Evolutionary conservation across 2,113 vertebrate genomes (phyloP).

Genomic region (Leiothrix lutea): DNA sequence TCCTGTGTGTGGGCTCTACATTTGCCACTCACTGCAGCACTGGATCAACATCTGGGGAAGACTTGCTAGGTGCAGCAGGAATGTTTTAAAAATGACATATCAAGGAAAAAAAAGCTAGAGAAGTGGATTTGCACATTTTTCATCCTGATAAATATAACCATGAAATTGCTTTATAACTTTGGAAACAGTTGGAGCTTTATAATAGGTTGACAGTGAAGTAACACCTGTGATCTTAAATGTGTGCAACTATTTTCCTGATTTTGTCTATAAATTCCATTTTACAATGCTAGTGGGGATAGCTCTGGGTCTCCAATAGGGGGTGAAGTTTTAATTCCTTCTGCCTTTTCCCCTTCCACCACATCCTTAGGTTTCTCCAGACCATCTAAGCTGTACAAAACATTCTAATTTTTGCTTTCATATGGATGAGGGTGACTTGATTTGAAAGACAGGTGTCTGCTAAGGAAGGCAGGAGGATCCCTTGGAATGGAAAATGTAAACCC

Average conservation of each 20-base stretch:
- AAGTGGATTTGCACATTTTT: constrained; percentile 25
- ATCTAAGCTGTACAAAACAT: neutral
- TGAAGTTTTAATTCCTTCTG: neutral
- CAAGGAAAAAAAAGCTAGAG: neutral
- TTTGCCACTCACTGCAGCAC: neutral
- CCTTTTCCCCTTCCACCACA: neutral
- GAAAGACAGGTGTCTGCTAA: neutral
- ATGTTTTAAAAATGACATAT: neutral
- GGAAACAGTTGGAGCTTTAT: constrained; percentile 56
- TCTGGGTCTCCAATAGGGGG: neutral
- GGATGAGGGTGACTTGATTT: neutral
- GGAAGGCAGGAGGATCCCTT: neutral
- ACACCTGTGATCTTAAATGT: constrained; percentile 27
- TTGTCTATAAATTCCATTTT: constrained; percentile 7
- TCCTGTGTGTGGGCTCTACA: neutral
- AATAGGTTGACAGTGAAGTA: constrained; percentile 38
- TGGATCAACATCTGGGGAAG: neutral
- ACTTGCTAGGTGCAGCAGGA: neutral
- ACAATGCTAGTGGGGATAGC: neutral
- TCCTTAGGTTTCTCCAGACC: neutral
- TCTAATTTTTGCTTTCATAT: neutral
- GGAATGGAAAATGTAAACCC: neutral
- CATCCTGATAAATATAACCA: constrained; percentile 40
- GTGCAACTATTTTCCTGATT: constrained; percentile 10
- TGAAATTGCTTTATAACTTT: constrained; percentile 41